These are phyloP conservation scores for Coregonus sp. DNA, from an alignment of 2,797 vertebrate species.

Conservation along the genomic window DNA sequence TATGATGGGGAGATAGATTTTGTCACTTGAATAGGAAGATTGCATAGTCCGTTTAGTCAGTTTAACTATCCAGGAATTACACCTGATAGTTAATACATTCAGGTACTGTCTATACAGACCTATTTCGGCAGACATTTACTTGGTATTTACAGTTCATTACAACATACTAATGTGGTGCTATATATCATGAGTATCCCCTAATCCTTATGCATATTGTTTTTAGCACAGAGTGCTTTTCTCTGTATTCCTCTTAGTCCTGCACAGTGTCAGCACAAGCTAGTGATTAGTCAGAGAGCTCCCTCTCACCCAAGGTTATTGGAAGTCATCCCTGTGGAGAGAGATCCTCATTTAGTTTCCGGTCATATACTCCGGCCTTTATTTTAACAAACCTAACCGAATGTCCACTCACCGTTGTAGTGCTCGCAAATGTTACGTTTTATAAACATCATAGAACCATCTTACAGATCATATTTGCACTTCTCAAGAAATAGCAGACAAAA, in stretches of 20 bases:
- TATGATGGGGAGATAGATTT: too few relatives aligned
- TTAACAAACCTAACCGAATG: too few relatives aligned
- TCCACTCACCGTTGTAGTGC: too few relatives aligned
- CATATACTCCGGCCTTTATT: slow-evolving; percentile 5
- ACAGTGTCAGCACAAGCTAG: background rate
- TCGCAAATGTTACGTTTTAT: too few relatives aligned
- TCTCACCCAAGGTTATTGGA: slow-evolving; percentile 18
- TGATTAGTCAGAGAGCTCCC: background rate
- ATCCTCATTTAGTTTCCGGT: slow-evolving; percentile 16
- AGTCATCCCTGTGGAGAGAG: slow-evolving; percentile 13
- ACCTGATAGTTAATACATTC: too few relatives aligned
- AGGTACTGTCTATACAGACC: background rate
- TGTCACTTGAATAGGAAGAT: too few relatives aligned
- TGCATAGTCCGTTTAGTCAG: too few relatives aligned
- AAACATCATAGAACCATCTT: too few relatives aligned
- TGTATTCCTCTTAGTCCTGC: background rate
- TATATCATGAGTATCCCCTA: background rate
- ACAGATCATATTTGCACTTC: too few relatives aligned
- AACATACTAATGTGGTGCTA: background rate
- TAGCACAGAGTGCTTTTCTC: background rate
- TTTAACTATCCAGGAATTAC: too few relatives aligned
- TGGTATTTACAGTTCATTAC: background rate
- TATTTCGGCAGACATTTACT: background rate
- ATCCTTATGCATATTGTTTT: background rate
- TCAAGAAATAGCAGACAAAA: too few relatives aligned